Evolutionary conservation across 2,888 invertebrate genomes (phyloP).

Genomic region (Cephalotes varians): DNA sequence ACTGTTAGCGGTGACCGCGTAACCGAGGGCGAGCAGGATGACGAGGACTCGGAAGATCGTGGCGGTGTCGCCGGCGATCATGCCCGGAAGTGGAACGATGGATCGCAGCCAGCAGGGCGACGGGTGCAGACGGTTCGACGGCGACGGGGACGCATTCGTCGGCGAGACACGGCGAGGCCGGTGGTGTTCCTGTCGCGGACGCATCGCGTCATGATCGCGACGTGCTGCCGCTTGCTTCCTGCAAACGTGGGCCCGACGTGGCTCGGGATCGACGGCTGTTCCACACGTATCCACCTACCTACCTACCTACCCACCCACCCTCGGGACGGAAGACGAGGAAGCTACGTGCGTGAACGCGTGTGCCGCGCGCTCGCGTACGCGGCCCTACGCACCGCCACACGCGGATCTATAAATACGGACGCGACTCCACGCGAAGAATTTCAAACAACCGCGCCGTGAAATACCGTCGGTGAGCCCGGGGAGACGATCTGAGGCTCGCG

Average conservation of each 20-base stretch:
- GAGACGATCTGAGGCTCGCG: constrained; percentile 18
- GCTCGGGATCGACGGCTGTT: constrained; percentile 42
- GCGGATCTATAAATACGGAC: constrained; percentile 80
- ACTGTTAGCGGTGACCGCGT: constrained; percentile 33
- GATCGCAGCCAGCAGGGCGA: constrained; percentile 66
- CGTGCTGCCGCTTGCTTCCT: constrained; percentile 54
- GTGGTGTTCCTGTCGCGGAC: constrained; percentile 74
- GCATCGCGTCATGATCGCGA: constrained; percentile 80
- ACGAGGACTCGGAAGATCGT: constrained; percentile 58
- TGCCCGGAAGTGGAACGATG: constrained; percentile 61
- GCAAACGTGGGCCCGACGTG: constrained; percentile 50
- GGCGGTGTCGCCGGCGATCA: constrained; percentile 57
- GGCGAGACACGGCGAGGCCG: constrained; percentile 71
- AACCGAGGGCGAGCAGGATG: constrained; percentile 52
- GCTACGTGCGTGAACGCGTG: constrained; percentile 67
- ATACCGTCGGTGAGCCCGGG: constrained; percentile 61
- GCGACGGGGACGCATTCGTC: constrained; percentile 73
- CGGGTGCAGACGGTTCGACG: constrained; percentile 70
- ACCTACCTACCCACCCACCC: constrained; percentile 31
- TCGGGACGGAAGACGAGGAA: constrained; percentile 25
- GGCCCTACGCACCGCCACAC: constrained; percentile 65
- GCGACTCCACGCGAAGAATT: constrained; percentile 78
- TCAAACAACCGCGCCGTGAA: constrained; percentile 76
- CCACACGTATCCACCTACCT: neutral
- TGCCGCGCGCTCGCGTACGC: constrained; percentile 43